Evolutionary conservation across 2,113 vertebrate genomes (phyloP).

Genomic region (Fregetta grallaria): DNA sequence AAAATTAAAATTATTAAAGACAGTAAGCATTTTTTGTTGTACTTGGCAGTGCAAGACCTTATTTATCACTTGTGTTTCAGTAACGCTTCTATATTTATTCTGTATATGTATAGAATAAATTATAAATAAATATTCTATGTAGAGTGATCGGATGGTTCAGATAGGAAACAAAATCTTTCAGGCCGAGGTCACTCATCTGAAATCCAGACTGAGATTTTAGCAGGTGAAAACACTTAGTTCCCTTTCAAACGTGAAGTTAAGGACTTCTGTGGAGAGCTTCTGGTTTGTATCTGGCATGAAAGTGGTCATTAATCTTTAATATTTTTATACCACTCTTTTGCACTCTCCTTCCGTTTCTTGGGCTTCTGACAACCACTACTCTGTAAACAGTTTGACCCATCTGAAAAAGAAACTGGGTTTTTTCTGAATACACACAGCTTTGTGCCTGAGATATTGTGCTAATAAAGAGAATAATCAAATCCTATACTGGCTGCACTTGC

Average conservation of each 20-base stretch:
- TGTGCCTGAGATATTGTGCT: not conserved
- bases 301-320: conserved; percentile 52
- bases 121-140: too few relatives aligned
- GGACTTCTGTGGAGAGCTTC: conserved; percentile 53
- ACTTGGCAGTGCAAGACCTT: conserved; percentile 21
- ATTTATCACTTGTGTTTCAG: conserved; percentile 54
- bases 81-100: conserved; percentile 34
- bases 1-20: conserved; percentile 15
- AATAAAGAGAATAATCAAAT: not conserved
- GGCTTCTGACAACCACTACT: not conserved
- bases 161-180: not conserved
- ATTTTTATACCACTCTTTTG: conserved; percentile 26
- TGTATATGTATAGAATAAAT: too few relatives aligned
- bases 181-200: conserved; percentile 8
- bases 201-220: conserved; percentile 46
- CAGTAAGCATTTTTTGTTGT: conserved; percentile 48
- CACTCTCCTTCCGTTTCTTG: not conserved
- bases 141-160: conserved; percentile 23
- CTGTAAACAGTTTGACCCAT: not conserved
- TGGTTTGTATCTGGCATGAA: conserved; percentile 64
- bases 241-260: conserved; percentile 51
- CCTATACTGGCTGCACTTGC: not conserved
- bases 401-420: conserved; percentile 2
- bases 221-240: conserved; percentile 62
- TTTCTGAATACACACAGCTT: not conserved